phyloP scores from a whole-genome alignment of 1,140 invertebrate species.

The Temnothorax longispinosus region DNA sequence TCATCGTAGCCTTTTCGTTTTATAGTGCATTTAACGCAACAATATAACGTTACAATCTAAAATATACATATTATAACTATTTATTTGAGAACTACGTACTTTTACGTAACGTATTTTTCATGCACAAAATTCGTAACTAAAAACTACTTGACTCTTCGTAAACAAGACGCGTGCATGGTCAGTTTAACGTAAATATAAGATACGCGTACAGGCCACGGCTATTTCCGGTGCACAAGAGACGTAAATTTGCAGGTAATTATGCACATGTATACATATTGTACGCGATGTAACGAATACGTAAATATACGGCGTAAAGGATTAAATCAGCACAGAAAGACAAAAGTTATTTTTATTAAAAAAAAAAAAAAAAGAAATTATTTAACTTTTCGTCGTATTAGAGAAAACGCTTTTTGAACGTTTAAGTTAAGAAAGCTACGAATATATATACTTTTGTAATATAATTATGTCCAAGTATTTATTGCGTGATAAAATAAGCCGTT shows the following conservation, averaged over 20 bases:
- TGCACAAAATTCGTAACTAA: not conserved
- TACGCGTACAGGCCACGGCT: not conserved
- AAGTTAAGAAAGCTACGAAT: not conserved
- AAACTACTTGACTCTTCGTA: not conserved
- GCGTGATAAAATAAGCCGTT: too few relatives aligned
- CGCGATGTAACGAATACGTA: not conserved
- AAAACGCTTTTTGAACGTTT: not conserved
- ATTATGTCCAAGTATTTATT: not conserved
- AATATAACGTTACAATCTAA: not conserved
- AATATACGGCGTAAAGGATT: not conserved
- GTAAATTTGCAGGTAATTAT: not conserved
- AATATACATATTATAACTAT: not conserved
- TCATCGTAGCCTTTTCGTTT: not conserved
- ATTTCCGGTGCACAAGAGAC: constrained; percentile 29
- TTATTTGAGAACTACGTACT: not conserved
- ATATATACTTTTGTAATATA: not conserved
- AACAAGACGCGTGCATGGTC: constrained; percentile 10
- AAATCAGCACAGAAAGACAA: not conserved
- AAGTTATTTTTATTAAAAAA: constrained; percentile 13
- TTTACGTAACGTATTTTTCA: not conserved
- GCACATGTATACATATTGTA: not conserved
- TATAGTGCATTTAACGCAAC: not conserved
- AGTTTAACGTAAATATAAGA: constrained; percentile 14
- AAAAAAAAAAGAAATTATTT: not conserved
- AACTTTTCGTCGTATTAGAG: not conserved